Evolutionary conservation across 1,140 invertebrate genomes (phyloP).

Genomic region (Eciton burchellii): DNA sequence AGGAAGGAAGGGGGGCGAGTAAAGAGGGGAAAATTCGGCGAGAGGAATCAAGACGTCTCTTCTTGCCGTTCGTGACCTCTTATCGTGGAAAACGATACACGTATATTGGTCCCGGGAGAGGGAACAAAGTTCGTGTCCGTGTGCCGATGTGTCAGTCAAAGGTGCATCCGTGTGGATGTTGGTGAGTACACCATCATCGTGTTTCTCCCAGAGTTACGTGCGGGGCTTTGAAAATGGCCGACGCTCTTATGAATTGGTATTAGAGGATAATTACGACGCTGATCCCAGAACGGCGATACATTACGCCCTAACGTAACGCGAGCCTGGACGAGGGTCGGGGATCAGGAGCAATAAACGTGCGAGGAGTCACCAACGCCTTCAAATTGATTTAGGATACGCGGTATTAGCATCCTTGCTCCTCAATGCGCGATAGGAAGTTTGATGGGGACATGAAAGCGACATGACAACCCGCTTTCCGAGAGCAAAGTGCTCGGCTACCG

Average conservation of each 20-base stretch:
- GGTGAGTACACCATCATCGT: constrained; percentile 33
- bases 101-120: constrained; percentile 66
- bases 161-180: constrained; percentile 22
- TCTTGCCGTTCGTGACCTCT: constrained; percentile 48
- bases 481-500: neutral
- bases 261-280: constrained; percentile 74
- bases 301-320: constrained; percentile 62
- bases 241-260: constrained; percentile 75
- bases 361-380: constrained; percentile 47
- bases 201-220: constrained; percentile 80
- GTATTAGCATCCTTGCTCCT: neutral
- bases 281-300: constrained; percentile 71
- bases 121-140: constrained; percentile 24
- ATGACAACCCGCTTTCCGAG: neutral
- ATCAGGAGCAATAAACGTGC: constrained; percentile 60
- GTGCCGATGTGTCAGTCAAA: constrained; percentile 3
- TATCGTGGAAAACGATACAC: constrained; percentile 71
- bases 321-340: neutral
- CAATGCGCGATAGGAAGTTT: neutral
- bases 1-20: neutral
- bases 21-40: constrained; percentile 41
- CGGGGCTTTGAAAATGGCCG: constrained; percentile 79
- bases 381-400: constrained; percentile 46
- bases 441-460: neutral
- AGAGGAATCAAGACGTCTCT: constrained; percentile 65